Base-by-base conservation (phyloP, 2,113 vertebrate species). In the Anser cygnoides region DNA sequence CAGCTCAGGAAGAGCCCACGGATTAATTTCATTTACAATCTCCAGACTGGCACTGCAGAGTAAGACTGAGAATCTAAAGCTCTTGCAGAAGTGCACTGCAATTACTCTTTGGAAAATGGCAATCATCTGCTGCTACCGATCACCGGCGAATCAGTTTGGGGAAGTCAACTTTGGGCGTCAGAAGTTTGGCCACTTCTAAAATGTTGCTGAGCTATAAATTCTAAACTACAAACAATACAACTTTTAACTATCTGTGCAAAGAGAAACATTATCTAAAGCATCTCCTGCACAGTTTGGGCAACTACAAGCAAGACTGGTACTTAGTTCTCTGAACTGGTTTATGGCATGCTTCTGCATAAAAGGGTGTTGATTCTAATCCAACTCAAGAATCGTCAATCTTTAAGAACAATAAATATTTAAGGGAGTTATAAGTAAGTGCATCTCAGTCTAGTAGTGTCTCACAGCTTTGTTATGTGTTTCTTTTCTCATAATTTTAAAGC, bases 31-130 rank as follows among this genome's bases (percentile, higher is more conserved):
- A 25, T 26, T 57, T 29, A 33, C 3, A 2, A 21, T 25, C 31
- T 74, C 67, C 3, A 3, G 15, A 39, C 22, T 9, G 8, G n/a
- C 31, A 26, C 61, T 33, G 13, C 10, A 44, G 10, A 31, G 39
- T 52, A 28, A 33, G 41, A 8, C 41, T 10, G 50, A 57, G 28
- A 66, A 6, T 7, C 22, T 28, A 59, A 50, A 28, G 35, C 25
- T 59, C 26, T 18, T 6, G 21, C 12, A 76, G 71, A 90, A 49
- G 22, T 1, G 9, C 1, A 2, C 16, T 1, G 0, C 29, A 58
- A 31, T 28, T 41, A 13, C 33, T 41, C 43, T 28, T 37, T 65
- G n/a, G 44, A 59, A 88, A 84, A 74, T 6, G 7, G 41, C 33
- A 75, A 15, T 29, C 0, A 3, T 63, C 57, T 29, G 41, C 44